Evolutionary conservation across 2,797 vertebrate species (phyloP).

Genomic region (Silurus aristotelis): DNA sequence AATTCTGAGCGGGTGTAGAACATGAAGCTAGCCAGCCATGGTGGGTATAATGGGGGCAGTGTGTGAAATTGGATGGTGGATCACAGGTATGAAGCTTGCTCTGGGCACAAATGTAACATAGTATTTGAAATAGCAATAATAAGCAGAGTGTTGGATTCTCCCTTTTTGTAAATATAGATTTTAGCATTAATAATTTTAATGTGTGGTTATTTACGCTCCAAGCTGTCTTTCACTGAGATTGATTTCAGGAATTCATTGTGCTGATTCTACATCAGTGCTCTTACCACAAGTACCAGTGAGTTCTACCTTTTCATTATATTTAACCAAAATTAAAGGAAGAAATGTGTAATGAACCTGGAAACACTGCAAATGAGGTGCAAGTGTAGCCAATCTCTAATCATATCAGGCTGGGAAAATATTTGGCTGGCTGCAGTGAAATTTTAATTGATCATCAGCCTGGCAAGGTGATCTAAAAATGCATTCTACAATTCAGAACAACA

Average conservation of each 20-base stretch:
- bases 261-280: slow-evolving; percentile 22
- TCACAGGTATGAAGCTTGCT: slow-evolving; percentile 10
- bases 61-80: slow-evolving; percentile 46
- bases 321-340: slow-evolving; percentile 23
- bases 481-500: neutral
- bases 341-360: slow-evolving; percentile 40
- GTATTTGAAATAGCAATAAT: slow-evolving; percentile 2
- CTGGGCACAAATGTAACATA: slow-evolving; percentile 23
- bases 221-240: neutral
- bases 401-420: slow-evolving; percentile 24
- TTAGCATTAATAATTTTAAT: neutral
- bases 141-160: neutral
- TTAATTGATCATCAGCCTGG: slow-evolving; percentile 14
- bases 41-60: slow-evolving; percentile 50
- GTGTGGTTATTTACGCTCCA: neutral
- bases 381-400: slow-evolving; percentile 37
- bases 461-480: neutral
- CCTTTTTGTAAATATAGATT: neutral
- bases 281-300: slow-evolving; percentile 9
- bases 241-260: neutral
- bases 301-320: slow-evolving; percentile 34
- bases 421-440: slow-evolving; percentile 24
- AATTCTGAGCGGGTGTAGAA: slow-evolving; percentile 28
- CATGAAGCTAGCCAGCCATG: slow-evolving; percentile 29
- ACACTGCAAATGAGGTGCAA: slow-evolving; percentile 14